Evolutionary conservation across 1,140 invertebrate species (phyloP), one percentile per base, ranked within the genome.

Genomic region (Medauroidea extradentata): DNA sequence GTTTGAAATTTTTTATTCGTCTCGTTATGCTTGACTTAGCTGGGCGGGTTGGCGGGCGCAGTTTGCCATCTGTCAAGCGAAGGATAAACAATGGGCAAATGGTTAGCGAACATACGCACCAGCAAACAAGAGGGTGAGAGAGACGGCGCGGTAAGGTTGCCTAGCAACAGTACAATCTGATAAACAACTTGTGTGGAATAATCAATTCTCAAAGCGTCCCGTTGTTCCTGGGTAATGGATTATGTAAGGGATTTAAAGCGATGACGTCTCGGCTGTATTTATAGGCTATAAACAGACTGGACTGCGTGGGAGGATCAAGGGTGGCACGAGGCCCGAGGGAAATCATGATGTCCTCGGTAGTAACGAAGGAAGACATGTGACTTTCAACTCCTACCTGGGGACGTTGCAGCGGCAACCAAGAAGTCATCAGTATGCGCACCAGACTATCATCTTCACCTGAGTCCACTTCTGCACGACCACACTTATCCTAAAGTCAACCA

Each of bases 41-140:
- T 49, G 64, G 54, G 52, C 59, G 29, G 59, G 61, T 62, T 56
- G 56, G 41, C 48, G 64, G 54, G 52, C 59, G 29, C 62, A 63
- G 65, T 59, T 64, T 61, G 57, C 63, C 68, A 69, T 69, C 68
- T 69, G 68, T 69, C 68, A 68, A 67, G 41, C 60, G 5, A 61
- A 53, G 67, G 65, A 66, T 69, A 69, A 69, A 69, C 67, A 69
- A 57, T 60, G 65, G 56, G 65, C 68, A 69, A 69, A 69, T 69
- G 68, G 68, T 65, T 60, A 34, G 8, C 60, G 51, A 51, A n/a
- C 43, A 41, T 41, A 21, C 49, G 41, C 23, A 21, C 48, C 5
- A 4, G 29, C 29, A 34, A 4, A 34, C 29, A 34, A 34, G 29
- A 34, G 29, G 29, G 29, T 7, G 5, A 34, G 29, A 34, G 29